These are phyloP conservation scores for Natator depressus DNA, from an alignment of 2,113 vertebrate genomes.

Conservation along the genomic window DNA sequence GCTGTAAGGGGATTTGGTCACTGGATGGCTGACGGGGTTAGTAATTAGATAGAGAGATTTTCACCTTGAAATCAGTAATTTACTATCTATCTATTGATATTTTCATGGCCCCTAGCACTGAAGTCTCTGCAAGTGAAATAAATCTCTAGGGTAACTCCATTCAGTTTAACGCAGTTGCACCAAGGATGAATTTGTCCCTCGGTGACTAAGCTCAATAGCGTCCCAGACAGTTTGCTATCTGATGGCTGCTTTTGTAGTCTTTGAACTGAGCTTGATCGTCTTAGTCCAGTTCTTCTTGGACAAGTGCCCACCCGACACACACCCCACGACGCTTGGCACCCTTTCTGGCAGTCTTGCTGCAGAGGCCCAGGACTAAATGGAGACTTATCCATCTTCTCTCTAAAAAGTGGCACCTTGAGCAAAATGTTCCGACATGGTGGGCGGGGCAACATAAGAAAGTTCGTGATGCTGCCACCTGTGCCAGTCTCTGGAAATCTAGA, in stretches of 20 bases:
- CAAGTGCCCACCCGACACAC: not conserved
- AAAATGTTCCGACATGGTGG: not conserved
- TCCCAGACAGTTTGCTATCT: fast-evolving
- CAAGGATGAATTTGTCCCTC: not conserved
- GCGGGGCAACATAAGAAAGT: not conserved
- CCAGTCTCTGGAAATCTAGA: not conserved
- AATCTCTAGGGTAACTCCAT: not conserved
- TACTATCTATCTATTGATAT: not conserved
- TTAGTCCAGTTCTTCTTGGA: not conserved
- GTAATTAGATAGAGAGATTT: not conserved
- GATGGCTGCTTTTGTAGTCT: not conserved
- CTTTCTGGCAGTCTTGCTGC: not conserved
- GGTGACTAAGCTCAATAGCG: fast-evolving
- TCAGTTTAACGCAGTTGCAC: not conserved
- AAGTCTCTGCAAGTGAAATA: not conserved
- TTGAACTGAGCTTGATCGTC: not conserved
- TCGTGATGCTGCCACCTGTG: not conserved
- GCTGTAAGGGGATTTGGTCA: not conserved
- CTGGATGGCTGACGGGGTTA: not conserved
- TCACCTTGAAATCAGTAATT: not conserved
- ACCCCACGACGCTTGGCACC: not conserved
- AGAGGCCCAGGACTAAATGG: not conserved
- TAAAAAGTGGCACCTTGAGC: not conserved
- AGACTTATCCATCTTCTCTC: not conserved
- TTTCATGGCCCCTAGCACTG: not conserved